A percentile compares a stretch with the other conserved stretches of the same genome.
Evolutionary conservation across 2,113 vertebrate genomes (phyloP).

Genomic region (Chrysemys picta): DNA sequence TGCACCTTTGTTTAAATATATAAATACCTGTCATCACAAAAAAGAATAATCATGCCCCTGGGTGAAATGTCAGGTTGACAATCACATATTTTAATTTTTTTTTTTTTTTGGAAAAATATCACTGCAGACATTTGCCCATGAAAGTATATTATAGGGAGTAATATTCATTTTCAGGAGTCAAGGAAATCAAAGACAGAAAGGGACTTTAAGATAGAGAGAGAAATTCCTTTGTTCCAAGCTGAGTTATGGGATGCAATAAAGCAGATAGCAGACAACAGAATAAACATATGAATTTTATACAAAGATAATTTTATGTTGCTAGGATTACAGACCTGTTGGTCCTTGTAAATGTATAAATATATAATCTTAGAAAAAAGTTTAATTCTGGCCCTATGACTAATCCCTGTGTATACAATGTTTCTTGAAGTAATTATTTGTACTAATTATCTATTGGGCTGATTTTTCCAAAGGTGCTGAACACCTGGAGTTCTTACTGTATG

Average conservation of each 20-base stretch:
- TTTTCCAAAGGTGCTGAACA: conserved; percentile 3
- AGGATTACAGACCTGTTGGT: not conserved
- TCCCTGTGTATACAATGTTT: not conserved
- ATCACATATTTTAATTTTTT: not conserved
- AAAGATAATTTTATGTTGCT: not conserved
- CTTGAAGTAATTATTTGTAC: conserved; percentile 47
- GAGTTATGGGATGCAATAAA: not conserved
- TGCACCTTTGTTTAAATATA: not conserved
- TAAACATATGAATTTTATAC: not conserved
- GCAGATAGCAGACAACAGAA: accelerated
- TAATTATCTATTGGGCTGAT: conserved; percentile 24
- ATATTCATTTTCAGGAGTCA: not conserved
- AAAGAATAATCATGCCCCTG: not conserved
- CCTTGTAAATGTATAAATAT: not conserved
- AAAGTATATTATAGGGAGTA: not conserved
- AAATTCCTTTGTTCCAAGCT: too few relatives aligned
- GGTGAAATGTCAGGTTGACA: conserved; percentile 40
- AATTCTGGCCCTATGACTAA: not conserved
- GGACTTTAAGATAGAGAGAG: not conserved
- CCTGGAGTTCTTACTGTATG: conserved; percentile 34
- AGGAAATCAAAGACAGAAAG: not conserved
- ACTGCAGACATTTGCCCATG: not conserved
- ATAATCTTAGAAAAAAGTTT: not conserved
- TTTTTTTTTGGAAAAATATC: too few relatives aligned
- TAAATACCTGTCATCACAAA: conserved; percentile 9